Base-by-base conservation (phyloP, 2,888 invertebrate species). In the Galerucella nymphaeae region DNA sequence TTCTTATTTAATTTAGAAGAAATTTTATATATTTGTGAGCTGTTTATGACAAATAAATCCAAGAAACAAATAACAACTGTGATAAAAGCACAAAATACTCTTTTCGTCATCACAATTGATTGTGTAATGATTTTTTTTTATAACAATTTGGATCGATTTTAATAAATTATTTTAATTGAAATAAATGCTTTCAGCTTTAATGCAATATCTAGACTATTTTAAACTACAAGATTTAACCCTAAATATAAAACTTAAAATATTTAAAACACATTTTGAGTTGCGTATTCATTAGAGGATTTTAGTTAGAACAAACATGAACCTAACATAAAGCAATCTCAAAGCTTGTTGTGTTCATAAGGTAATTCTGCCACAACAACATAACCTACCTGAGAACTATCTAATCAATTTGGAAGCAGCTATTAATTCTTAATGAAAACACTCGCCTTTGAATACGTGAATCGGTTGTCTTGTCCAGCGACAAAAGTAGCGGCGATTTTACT, bases 61-160 rank as follows among this genome's bases (percentile, higher is more conserved):
- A 70, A 53, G 76, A 74, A 79, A 77, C 77, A 79, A 80, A 77
- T 81, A 83, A 83, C 83, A 83, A 81, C 83, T 83, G 83, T 83
- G 83, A 83, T 83, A 83, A 79, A 80, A 79, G 80, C 82, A 82
- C 82, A 81, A 82, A 82, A 81, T 80, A 81, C 80, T 80, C 80
- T 80, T n/a, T 77, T 75, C 63, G 30, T 70, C 72, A 70, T 75
- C 75, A 78, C 77, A 74, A 69, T 76, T 45, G 13, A 45, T 14
- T 70, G 71, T 77, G 72, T 75, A 74, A 66, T 76, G 71, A 72
- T 77, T 74, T 77, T 42, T 74, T 71, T 72, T 72, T 58, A 45
- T 61, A 42, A 41, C 13, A 57, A 58, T 57, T 23, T 50, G 61
- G 41, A n/a, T 67, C 42, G 58, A 41, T 66, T 48, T 57, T 66